Evolutionary conservation across 2,888 invertebrate species (phyloP).

Genomic region (Melinaea menophilus): DNA sequence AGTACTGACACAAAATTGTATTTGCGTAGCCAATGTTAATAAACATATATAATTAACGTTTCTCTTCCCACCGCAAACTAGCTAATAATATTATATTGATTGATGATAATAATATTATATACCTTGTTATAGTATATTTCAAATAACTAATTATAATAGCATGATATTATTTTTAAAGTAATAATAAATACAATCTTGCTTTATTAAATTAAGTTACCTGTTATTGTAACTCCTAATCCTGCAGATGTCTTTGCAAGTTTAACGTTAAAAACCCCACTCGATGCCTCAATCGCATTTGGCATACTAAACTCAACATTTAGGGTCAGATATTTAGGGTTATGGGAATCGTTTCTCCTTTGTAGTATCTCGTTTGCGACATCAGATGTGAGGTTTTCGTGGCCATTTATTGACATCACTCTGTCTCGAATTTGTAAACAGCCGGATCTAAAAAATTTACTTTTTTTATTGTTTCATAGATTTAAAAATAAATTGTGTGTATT

Average conservation of each 20-base stretch:
- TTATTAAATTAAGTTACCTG: constrained; percentile 68
- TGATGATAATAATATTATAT: too few relatives aligned
- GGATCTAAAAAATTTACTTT: constrained; percentile 63
- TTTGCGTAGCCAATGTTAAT: too few relatives aligned
- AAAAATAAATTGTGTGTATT: too few relatives aligned
- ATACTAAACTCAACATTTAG: constrained; percentile 93
- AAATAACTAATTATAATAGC: neutral
- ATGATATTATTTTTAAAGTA: too few relatives aligned
- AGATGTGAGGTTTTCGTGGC: constrained; percentile 81
- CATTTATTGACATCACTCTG: constrained; percentile 90
- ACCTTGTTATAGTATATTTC: too few relatives aligned
- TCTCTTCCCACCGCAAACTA: too few relatives aligned
- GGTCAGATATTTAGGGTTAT: constrained; percentile 81
- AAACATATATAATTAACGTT: too few relatives aligned
- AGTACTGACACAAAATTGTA: too few relatives aligned
- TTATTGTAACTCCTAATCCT: constrained; percentile 94
- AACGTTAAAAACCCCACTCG: constrained; percentile 93
- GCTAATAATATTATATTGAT: too few relatives aligned
- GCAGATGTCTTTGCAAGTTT: constrained; percentile 88
- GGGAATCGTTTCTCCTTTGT: constrained; percentile 77
- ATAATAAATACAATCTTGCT: too few relatives aligned
- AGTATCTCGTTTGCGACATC: constrained; percentile 79
- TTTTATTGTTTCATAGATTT: too few relatives aligned
- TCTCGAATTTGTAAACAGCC: constrained; percentile 89
- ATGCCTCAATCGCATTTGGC: constrained; percentile 93